phyloP scores from a whole-genome alignment of 2,113 vertebrate species.

The Xiphophorus maculatus region DNA sequence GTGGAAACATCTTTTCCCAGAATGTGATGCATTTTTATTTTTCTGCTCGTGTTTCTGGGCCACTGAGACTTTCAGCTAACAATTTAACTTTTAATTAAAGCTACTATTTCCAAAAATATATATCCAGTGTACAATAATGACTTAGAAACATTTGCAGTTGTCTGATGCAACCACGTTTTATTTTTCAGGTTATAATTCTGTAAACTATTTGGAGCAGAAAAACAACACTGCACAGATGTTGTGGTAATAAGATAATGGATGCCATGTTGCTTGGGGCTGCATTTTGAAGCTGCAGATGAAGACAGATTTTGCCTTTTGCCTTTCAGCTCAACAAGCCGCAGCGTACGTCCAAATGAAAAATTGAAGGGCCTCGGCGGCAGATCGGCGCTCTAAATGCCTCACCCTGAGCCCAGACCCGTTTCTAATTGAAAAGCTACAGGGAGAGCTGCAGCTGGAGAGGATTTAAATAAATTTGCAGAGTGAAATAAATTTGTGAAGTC shows the following conservation, averaged over 20 bases:
- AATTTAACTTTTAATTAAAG: background rate
- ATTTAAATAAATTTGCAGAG: background rate
- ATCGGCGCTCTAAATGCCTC: background rate
- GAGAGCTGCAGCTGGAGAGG: background rate
- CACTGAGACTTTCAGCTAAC: background rate
- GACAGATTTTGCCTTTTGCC: background rate
- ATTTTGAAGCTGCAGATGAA: background rate
- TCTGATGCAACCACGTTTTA: background rate
- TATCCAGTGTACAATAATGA: background rate
- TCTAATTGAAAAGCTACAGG: constrained; percentile 1
- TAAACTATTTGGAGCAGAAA: background rate
- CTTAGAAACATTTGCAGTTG: background rate
- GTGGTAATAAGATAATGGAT: background rate
- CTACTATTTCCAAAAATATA: background rate
- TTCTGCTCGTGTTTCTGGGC: background rate
- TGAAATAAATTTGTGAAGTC: background rate
- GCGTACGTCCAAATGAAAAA: background rate
- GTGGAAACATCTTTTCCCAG: background rate
- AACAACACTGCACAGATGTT: background rate
- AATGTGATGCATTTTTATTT: background rate
- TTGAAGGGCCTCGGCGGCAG: background rate
- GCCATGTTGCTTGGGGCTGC: background rate
- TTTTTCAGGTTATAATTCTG: background rate
- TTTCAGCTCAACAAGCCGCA: background rate
- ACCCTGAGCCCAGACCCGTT: background rate